Evolutionary conservation across 2,113 vertebrate species (phyloP).

Genomic region (Vidua chalybeata): DNA sequence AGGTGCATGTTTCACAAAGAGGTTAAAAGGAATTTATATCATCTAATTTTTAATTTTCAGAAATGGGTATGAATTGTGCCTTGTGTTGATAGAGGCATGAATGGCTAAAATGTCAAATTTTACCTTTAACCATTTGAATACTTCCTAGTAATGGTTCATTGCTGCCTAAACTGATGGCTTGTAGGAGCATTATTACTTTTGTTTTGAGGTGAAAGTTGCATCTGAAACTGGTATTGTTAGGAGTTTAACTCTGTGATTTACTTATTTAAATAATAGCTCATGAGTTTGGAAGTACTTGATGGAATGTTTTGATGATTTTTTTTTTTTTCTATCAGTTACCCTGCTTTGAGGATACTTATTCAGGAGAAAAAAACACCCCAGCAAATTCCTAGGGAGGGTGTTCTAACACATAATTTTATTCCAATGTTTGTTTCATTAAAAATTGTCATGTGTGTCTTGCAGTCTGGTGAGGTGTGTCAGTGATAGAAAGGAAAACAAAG

Average conservation of each 20-base stretch:
- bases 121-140: neutral
- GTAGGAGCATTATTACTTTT: neutral
- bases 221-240: neutral
- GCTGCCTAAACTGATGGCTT: neutral
- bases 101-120: neutral
- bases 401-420: neutral
- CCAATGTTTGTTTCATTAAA: neutral
- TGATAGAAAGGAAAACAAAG: neutral
- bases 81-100: neutral
- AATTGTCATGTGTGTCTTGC: neutral
- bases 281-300: neutral
- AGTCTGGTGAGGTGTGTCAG: neutral
- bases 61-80: neutral
- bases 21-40: neutral
- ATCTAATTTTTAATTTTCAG: neutral
- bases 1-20: neutral
- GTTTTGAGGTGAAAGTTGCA: neutral
- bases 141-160: neutral
- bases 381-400: neutral
- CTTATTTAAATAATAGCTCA: neutral
- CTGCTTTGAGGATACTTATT: neutral
- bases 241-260: neutral
- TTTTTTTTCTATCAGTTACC: neutral
- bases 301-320: neutral
- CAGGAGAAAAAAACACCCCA: rapidly evolving